phyloP scores from a whole-genome alignment of 2,113 vertebrate species.

The Halcyon senegalensis region DNA sequence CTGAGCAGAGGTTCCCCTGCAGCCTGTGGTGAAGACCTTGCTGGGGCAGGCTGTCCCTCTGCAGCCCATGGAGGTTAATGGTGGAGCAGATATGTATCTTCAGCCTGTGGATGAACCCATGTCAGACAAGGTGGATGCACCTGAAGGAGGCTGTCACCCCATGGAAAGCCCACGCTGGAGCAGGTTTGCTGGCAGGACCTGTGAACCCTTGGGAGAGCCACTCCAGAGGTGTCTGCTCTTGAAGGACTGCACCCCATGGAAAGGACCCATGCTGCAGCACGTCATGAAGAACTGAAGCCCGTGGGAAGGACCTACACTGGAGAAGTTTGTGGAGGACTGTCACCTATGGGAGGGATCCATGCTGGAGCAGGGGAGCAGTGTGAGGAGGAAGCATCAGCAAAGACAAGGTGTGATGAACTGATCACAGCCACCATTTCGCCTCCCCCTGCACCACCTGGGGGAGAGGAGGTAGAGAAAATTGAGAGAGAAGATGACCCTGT shows the following conservation, averaged over 20 bases:
- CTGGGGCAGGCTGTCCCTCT: not conserved
- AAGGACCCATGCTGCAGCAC: rapidly evolving
- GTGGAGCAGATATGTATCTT: not conserved
- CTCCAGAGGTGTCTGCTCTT: rapidly evolving
- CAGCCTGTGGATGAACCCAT: not conserved
- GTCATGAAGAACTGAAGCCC: not conserved
- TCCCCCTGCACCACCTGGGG: rapidly evolving
- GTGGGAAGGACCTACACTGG: rapidly evolving
- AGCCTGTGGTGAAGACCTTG: rapidly evolving
- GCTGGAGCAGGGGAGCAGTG: not conserved
- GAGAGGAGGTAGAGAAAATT: not conserved
- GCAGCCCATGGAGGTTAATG: not conserved
- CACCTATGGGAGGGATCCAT: rapidly evolving
- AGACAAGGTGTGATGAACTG: not conserved
- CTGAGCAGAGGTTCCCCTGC: not conserved
- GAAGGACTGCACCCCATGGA: not conserved
- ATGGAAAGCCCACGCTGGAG: rapidly evolving
- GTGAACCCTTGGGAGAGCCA: rapidly evolving
- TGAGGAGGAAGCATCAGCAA: not conserved
- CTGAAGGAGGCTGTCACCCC: rapidly evolving
- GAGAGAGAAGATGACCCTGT: not conserved
- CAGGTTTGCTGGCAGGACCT: not conserved
- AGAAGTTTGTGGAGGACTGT: not conserved
- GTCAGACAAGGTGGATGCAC: not conserved
- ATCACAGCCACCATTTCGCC: rapidly evolving